Evolutionary conservation across 2,888 invertebrate species (phyloP).

Genomic region (Cryptus viduatorius): DNA sequence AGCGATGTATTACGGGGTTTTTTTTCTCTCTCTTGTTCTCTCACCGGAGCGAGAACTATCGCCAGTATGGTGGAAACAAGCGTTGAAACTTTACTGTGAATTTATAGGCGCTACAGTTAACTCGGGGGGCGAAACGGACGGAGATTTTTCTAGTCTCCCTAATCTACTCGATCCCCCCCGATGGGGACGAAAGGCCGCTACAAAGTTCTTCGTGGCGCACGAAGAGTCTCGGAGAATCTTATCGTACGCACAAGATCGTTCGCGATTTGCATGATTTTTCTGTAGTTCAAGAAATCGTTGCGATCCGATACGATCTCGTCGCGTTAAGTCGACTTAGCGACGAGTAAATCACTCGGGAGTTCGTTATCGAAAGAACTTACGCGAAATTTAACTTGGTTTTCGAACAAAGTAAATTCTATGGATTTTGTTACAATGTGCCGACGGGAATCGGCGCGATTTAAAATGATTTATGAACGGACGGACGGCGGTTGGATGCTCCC

Average conservation of each 20-base stretch:
- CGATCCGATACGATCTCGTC: not conserved
- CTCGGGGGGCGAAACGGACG: constrained; percentile 38
- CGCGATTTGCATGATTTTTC: constrained; percentile 61
- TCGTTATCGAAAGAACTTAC: not conserved
- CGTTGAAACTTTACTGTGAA: constrained; percentile 76
- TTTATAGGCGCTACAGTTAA: constrained; percentile 72
- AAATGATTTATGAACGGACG: too few species aligned
- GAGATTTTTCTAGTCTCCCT: constrained; percentile 65
- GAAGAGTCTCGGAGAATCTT: constrained; percentile 64
- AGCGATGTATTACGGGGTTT: constrained; percentile 26
- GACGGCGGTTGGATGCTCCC: too few species aligned
- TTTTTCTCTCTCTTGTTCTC: constrained; percentile 36
- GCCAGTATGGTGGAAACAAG: constrained; percentile 63
- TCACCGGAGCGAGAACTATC: constrained; percentile 47
- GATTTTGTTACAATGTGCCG: not conserved
- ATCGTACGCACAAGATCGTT: constrained; percentile 61
- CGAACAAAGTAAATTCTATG: not conserved
- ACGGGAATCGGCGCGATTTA: not conserved
- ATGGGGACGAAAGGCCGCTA: constrained; percentile 7
- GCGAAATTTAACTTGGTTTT: not conserved
- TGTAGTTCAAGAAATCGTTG: constrained; percentile 17
- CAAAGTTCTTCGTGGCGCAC: constrained; percentile 28
- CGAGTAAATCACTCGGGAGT: not conserved
- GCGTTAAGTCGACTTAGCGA: constrained; percentile 6
- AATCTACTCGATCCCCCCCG: constrained; percentile 60